Conservation (phyloP, 2,113 vertebrate genomes). For the Crocuta crocuta region DNA sequence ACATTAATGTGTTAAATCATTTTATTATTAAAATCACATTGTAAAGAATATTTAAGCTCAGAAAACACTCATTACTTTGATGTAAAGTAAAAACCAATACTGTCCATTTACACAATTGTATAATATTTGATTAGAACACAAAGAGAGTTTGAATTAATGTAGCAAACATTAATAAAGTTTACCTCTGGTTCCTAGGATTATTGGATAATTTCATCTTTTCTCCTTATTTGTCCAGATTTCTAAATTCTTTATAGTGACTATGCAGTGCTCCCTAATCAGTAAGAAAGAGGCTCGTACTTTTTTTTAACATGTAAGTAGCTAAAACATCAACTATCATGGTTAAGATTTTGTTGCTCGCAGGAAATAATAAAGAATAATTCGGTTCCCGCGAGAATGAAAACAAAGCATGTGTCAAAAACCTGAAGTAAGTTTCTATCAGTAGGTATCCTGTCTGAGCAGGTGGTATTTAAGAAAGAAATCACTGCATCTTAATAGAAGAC, state of each 20-base stretch:
- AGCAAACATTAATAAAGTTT: background rate
- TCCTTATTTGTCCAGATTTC: constrained; percentile 28
- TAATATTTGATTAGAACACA: background rate
- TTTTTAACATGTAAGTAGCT: background rate
- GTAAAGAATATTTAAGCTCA: background rate
- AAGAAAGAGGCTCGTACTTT: constrained; percentile 17
- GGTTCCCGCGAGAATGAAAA: background rate
- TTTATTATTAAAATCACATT: background rate
- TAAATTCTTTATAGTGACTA: background rate
- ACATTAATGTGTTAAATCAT: background rate
- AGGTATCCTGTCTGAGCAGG: constrained; percentile 31
- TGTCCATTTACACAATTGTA: background rate
- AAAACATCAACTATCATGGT: background rate
- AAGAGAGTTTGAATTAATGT: background rate
- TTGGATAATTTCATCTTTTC: background rate
- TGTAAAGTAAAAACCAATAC: background rate
- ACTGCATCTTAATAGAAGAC: background rate
- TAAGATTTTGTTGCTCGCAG: background rate
- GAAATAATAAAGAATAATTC: constrained; percentile 19
- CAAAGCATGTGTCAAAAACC: constrained; percentile 46
- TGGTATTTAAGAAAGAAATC: constrained; percentile 40
- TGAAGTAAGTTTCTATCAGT: constrained; percentile 13
- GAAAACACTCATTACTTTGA: background rate
- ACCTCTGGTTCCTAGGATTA: background rate
- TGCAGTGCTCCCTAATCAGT: background rate